Evolutionary conservation across 2,797 vertebrate species (phyloP), one percentile per base, ranked within the genome.

Genomic region (Pelochelys cantorii): DNA sequence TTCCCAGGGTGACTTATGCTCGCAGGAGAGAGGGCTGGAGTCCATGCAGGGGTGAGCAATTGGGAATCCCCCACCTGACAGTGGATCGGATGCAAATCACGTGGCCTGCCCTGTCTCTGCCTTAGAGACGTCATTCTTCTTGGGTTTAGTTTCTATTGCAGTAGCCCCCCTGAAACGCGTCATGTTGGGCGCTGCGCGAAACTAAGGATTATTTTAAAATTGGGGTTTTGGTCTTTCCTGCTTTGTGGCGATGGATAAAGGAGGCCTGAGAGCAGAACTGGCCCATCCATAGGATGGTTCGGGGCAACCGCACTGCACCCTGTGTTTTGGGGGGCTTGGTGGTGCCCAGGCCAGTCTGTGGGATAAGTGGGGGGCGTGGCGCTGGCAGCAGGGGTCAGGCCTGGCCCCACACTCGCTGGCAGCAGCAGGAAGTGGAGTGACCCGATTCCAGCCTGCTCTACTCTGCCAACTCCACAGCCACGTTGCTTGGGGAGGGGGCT

Each of bases 81-180:
- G 5, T 34, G n/a, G 65, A 9, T 18, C n/a, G 65, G 31, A n/a
- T 68, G 31, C n/a, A n/a, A 34, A n/a, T 68, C 65, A 20, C 10
- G 17, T 68, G 18, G 31, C 31, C 62, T 68, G 31, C 62, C 31
- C n/a, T n/a, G 15, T 68, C 31, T 68, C 8, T 20, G 8, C 9
- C 31, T n/a, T n/a, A n/a, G 15, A 34, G 31, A n/a, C n/a, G 62
- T 18, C 62, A 65, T n/a, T n/a, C 4, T 65, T 62, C 7, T 17
- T 15, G 29, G 42, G 42, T 48, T 62, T 65, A 7, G 5, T 65
- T n/a, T 65, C 18, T 68, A 34, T n/a, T n/a, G 62, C 62, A 10
- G 17, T n/a, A 34, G 31, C 62, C 18, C 17, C 15, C 31, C 20
- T 18, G 8, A n/a, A 1, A 15, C 1, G 3, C 31, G 13, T n/a